phyloP scores from a whole-genome alignment of 2,797 vertebrate species.

The Sitta carolinensis region DNA sequence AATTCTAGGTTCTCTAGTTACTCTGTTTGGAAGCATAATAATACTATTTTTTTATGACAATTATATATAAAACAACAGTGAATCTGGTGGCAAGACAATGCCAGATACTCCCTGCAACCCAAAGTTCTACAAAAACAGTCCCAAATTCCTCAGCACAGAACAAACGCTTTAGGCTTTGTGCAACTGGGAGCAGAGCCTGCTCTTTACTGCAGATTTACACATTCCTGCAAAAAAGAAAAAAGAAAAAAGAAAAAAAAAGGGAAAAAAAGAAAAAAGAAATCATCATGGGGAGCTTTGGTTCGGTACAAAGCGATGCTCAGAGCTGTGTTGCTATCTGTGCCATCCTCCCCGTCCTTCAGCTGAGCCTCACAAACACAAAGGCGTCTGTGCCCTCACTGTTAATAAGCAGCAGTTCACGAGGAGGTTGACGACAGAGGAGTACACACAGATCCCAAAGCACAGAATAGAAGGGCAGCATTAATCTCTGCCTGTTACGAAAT shows the following conservation, averaged over 20 bases:
- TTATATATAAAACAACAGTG: not conserved
- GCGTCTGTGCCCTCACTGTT: constrained; percentile 43
- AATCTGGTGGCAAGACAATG: not conserved
- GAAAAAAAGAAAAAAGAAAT: not conserved
- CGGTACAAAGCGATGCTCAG: constrained; percentile 38
- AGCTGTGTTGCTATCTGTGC: constrained; percentile 4
- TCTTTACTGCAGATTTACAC: not conserved
- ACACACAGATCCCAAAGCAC: constrained; percentile 56
- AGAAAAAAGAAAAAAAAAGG: too few species aligned
- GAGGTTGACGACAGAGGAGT: constrained; percentile 48
- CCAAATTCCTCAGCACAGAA: not conserved
- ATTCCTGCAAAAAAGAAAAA: not conserved
- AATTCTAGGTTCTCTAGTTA: constrained; percentile 18
- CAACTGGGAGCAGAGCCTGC: not conserved
- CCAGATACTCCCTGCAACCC: not conserved
- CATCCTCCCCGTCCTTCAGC: constrained; percentile 38
- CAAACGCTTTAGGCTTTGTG: not conserved
- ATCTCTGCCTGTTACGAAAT: constrained; percentile 43
- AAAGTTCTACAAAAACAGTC: not conserved
- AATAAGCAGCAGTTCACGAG: constrained; percentile 35
- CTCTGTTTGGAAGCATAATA: not conserved
- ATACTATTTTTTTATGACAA: not conserved
- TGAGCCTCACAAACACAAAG: constrained; percentile 47
- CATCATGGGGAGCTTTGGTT: not conserved
- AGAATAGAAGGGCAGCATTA: constrained; percentile 57